Conservation (phyloP, 2,888 invertebrate genomes). For the Xylota segnis region DNA sequence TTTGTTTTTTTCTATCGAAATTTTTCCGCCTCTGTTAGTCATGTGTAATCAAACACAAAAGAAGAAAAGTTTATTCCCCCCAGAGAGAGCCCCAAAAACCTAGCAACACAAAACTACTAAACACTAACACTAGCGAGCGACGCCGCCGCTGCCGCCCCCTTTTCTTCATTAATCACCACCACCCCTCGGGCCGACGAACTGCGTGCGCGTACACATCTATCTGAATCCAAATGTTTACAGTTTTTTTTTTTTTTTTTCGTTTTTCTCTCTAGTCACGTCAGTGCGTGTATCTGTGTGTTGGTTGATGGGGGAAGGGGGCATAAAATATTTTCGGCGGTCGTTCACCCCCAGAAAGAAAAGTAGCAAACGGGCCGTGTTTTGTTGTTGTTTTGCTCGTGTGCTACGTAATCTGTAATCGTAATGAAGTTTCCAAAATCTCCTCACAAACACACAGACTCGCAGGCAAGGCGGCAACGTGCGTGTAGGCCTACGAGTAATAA, state of each 20-base stretch:
- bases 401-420: slow-evolving; percentile 67
- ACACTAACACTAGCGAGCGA: slow-evolving; percentile 43
- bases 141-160: slow-evolving; percentile 60
- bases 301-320: slow-evolving; percentile 31
- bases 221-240: slow-evolving; percentile 42
- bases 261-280: slow-evolving; percentile 49
- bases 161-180: slow-evolving; percentile 48
- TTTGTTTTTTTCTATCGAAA: slow-evolving; percentile 1
- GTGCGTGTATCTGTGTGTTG: slow-evolving; percentile 56
- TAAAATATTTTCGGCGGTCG: slow-evolving; percentile 83
- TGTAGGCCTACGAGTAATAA: slow-evolving; percentile 27
- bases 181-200: slow-evolving; percentile 3
- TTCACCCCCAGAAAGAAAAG: slow-evolving; percentile 80
- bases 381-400: slow-evolving; percentile 7
- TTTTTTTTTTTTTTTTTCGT: slow-evolving; percentile 20
- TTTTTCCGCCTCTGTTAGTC: slow-evolving; percentile 35
- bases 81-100: slow-evolving; percentile 57
- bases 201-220: slow-evolving; percentile 4
- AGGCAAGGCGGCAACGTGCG: neutral
- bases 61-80: slow-evolving; percentile 75
- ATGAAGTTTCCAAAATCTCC: slow-evolving; percentile 66
- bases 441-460: slow-evolving; percentile 37
- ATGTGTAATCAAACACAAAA: slow-evolving; percentile 74
- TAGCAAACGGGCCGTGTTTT: slow-evolving; percentile 37
- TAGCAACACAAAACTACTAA: slow-evolving; percentile 58